phyloP scores from a whole-genome alignment of 2,888 invertebrate species.

The Schrankia costaestrigalis region DNA sequence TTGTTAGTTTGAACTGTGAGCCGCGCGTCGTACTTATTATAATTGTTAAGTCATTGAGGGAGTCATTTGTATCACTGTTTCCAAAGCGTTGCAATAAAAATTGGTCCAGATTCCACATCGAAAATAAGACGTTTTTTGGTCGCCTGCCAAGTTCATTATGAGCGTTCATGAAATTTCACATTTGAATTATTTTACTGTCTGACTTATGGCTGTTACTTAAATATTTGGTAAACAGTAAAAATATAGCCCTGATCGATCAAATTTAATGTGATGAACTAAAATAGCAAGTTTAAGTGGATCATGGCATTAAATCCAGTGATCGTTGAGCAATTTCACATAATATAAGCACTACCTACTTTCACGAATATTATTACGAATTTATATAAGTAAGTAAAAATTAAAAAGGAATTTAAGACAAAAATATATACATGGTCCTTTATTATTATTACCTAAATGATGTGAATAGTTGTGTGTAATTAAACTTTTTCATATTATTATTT shows the following conservation, averaged over 20 bases:
- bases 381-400: too few relatives aligned
- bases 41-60: conserved; percentile 62
- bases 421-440: too few relatives aligned
- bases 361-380: too few relatives aligned
- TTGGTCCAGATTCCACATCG: conserved; percentile 80
- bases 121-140: conserved; percentile 81
- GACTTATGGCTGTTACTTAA: conserved; percentile 81
- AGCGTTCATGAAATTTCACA: conserved; percentile 81
- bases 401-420: too few relatives aligned
- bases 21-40: conserved; percentile 33
- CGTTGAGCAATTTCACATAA: conserved; percentile 23
- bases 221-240: conserved; percentile 81
- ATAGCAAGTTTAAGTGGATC: conserved; percentile 72
- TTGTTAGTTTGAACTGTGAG: conserved; percentile 20
- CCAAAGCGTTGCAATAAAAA: conserved; percentile 78
- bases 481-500: too few relatives aligned
- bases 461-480: too few relatives aligned
- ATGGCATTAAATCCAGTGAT: conserved; percentile 50
- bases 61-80: conserved; percentile 67
- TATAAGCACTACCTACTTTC: too few relatives aligned
- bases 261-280: conserved; percentile 71
- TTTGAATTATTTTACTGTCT: conserved; percentile 81
- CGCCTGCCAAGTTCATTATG: conserved; percentile 80
- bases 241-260: conserved; percentile 79
- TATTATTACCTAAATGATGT: too few relatives aligned